Conservation (phyloP, 1,140 invertebrate species). For the Orussus abietinus region DNA sequence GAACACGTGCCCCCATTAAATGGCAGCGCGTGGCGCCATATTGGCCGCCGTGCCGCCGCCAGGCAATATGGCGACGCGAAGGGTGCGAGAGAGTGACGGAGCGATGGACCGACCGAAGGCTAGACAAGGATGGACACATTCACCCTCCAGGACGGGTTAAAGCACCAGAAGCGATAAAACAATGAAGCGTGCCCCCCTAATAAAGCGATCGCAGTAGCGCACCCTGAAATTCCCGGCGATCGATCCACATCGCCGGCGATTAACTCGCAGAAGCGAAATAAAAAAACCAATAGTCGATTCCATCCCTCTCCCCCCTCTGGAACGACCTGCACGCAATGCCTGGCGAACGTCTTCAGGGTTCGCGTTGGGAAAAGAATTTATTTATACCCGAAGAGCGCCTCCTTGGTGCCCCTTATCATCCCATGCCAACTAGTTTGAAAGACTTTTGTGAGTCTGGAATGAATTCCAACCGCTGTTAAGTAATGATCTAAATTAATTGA, state of each 20-base stretch:
- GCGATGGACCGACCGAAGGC: background rate
- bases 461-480: too few species aligned
- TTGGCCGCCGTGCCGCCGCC: constrained; percentile 20
- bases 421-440: too few species aligned
- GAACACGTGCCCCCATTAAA: constrained; percentile 41
- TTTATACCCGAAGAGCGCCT: too few species aligned
- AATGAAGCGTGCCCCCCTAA: constrained; percentile 18
- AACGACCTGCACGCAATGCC: too few species aligned
- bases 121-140: background rate
- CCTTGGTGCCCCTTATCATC: too few species aligned
- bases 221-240: background rate
- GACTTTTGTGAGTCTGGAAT: too few species aligned
- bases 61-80: background rate
- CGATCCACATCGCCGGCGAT: background rate
- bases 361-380: too few species aligned
- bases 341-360: too few species aligned
- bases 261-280: too few species aligned
- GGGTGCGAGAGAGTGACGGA: background rate
- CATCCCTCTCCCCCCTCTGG: too few species aligned
- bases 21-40: constrained; percentile 19
- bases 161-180: constrained; percentile 25
- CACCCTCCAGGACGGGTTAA: constrained; percentile 15
- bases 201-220: constrained; percentile 18
- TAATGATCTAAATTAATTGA: too few species aligned
- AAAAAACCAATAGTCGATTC: too few species aligned